phyloP scores from a whole-genome alignment of 1,140 invertebrate genomes.

The Lasaia peninsularis region DNA sequence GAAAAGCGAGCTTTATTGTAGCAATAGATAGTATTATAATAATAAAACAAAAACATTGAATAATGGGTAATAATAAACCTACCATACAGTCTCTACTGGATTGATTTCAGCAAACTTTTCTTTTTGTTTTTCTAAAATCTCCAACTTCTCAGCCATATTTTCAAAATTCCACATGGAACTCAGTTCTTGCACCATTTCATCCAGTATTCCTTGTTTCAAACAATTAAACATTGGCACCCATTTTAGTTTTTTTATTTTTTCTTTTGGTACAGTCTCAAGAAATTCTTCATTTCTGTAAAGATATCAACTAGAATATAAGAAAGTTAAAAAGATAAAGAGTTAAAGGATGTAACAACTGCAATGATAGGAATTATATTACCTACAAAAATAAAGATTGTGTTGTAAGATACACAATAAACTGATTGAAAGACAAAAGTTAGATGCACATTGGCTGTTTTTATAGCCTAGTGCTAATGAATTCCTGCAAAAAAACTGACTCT shows the following conservation, averaged over 20 bases:
- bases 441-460: too few relatives aligned
- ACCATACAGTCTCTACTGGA: slow-evolving; percentile 48
- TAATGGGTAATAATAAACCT: slow-evolving; percentile 23
- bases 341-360: too few relatives aligned
- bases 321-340: too few relatives aligned
- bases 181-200: slow-evolving; percentile 64
- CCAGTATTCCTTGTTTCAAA: slow-evolving; percentile 60
- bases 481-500: too few relatives aligned
- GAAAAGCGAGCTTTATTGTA: too few relatives aligned
- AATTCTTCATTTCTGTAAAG: slow-evolving; percentile 65
- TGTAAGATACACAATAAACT: too few relatives aligned
- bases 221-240: slow-evolving; percentile 69
- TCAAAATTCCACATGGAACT: slow-evolving; percentile 69
- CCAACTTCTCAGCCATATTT: slow-evolving; percentile 62
- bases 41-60: too few relatives aligned
- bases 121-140: slow-evolving; percentile 57
- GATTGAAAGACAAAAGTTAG: too few relatives aligned
- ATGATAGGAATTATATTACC: too few relatives aligned
- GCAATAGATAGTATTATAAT: too few relatives aligned
- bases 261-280: slow-evolving; percentile 59
- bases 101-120: slow-evolving; percentile 56
- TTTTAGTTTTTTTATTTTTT: slow-evolving; percentile 60
- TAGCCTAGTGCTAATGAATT: too few relatives aligned
- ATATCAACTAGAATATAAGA: neutral
- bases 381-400: too few relatives aligned